Percentiles rank a stretch among this genome's conserved stretches.
phyloP scores from a whole-genome alignment of 2,797 vertebrate genomes.

The Anniella stebbinsi region DNA sequence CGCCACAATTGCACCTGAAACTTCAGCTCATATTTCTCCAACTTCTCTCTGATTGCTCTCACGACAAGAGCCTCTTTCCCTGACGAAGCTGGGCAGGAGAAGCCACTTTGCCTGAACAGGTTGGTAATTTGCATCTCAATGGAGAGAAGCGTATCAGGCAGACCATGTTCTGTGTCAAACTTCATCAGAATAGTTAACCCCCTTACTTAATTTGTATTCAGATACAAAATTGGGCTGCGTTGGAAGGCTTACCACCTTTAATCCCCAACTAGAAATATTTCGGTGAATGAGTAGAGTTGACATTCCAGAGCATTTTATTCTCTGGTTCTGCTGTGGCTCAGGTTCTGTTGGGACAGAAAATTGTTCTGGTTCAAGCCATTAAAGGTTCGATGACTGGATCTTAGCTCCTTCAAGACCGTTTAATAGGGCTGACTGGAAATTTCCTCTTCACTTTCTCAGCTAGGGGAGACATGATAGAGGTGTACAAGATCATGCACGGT shows the following conservation, averaged over 20 bases:
- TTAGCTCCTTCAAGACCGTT: no score
- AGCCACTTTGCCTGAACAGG: slow-evolving; percentile 48
- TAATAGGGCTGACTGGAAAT: no score
- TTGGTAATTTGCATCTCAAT: slow-evolving; percentile 29
- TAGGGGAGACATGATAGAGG: no score
- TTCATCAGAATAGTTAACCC: background rate
- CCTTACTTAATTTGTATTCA: background rate
- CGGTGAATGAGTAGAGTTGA: background rate
- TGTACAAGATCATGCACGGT: no score
- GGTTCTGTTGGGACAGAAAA: no score
- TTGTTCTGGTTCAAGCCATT: no score
- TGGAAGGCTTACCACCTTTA: no score
- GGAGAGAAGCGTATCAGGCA: background rate
- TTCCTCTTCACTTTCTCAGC: no score
- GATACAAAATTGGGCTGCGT: no score
- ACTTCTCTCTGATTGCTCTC: slow-evolving; percentile 13
- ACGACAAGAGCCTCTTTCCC: slow-evolving; percentile 18
- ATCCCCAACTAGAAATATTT: background rate
- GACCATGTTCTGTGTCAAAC: background rate
- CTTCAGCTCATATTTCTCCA: background rate
- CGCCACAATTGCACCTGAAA: background rate
- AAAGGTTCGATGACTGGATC: no score
- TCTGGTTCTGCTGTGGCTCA: no score
- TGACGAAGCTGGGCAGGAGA: slow-evolving; percentile 5
- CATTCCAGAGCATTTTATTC: background rate